A percentile compares a stretch with the other conserved stretches of the same genome.
phyloP scores from a whole-genome alignment of 2,113 vertebrate genomes.

The Orientallactaga bullata region DNA sequence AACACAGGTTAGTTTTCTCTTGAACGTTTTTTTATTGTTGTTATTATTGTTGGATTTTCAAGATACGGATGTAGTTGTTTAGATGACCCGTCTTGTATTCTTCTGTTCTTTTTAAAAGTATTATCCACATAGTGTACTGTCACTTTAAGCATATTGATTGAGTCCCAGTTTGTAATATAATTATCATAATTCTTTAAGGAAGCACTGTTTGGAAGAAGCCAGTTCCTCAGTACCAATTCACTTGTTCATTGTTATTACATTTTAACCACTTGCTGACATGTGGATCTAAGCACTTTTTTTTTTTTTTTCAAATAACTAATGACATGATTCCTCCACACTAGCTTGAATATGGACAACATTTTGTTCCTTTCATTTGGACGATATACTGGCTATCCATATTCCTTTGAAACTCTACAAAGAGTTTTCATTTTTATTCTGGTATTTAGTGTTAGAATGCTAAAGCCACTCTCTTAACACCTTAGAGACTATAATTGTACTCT shows the following conservation, averaged over 20 bases:
- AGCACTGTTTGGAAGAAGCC: not conserved
- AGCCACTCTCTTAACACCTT: not conserved
- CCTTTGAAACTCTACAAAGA: not conserved
- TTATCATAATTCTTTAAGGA: constrained; percentile 1
- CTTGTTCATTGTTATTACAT: not conserved
- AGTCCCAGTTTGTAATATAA: not conserved
- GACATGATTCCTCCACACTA: not conserved
- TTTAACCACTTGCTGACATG: too few species aligned
- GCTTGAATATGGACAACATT: not conserved
- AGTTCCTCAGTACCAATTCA: not conserved
- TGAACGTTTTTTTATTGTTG: not conserved
- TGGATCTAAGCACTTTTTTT: too few species aligned
- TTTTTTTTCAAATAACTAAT: not conserved
- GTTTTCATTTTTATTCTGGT: not conserved
- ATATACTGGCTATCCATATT: not conserved
- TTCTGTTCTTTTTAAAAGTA: too few species aligned
- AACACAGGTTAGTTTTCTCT: not conserved
- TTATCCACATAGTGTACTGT: too few species aligned
- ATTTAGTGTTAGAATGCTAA: not conserved
- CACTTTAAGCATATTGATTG: too few species aligned
- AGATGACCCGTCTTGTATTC: not conserved
- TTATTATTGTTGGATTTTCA: not conserved
- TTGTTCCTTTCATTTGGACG: not conserved
- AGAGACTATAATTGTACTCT: not conserved
- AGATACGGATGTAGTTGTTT: not conserved